A percentile compares a stretch with the other conserved stretches of the same genome.
Evolutionary conservation across 2,113 vertebrate genomes (phyloP).

Genomic region (Heliornis fulica): DNA sequence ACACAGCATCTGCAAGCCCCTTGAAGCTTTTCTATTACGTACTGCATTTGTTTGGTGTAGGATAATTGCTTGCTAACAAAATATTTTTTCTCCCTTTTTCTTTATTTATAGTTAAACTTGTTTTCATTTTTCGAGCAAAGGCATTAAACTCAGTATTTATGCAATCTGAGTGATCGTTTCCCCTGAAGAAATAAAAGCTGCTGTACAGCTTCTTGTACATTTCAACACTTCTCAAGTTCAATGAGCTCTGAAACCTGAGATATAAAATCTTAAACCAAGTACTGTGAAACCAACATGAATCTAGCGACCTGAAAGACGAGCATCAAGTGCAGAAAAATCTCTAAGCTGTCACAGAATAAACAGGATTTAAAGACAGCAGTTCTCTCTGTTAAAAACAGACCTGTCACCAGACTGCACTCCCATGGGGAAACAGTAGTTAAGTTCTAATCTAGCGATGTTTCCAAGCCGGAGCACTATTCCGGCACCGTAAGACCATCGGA

Average conservation of each 20-base stretch:
- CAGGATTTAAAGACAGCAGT: neutral
- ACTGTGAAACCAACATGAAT: neutral
- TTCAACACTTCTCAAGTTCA: neutral
- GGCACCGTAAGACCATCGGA: slow-evolving; percentile 93
- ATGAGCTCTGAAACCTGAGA: neutral
- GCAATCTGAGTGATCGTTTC: neutral
- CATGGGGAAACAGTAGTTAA: slow-evolving; percentile 97
- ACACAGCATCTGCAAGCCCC: neutral
- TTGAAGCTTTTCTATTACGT: neutral
- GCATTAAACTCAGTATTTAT: neutral
- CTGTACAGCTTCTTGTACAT: neutral
- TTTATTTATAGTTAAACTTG: neutral
- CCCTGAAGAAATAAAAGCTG: neutral
- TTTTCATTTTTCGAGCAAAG: neutral
- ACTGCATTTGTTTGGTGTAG: neutral
- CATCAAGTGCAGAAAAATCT: neutral
- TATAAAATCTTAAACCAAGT: neutral
- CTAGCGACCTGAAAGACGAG: neutral
- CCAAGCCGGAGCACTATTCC: slow-evolving; percentile 91
- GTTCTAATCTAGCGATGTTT: slow-evolving; percentile 94
- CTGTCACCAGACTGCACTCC: slow-evolving; percentile 93
- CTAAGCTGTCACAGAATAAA: neutral
- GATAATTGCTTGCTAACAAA: neutral
- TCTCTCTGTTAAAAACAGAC: slow-evolving; percentile 57
- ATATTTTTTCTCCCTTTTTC: neutral